These are phyloP conservation scores for Mythimna vitellina DNA, from an alignment of 2,888 invertebrate genomes.

Conservation along the genomic window DNA sequence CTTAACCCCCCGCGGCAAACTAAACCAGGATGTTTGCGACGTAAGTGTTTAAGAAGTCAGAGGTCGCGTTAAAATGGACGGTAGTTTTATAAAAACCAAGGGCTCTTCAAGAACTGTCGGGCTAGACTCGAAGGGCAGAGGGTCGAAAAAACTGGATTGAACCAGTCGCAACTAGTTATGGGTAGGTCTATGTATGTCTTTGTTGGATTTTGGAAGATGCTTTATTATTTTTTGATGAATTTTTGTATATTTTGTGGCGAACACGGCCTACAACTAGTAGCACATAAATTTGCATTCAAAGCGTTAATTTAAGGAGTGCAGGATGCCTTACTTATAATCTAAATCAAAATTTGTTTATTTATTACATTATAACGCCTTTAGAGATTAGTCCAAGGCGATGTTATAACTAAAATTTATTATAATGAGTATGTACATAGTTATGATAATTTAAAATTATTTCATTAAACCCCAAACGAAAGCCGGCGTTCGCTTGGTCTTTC, in stretches of 20 bases:
- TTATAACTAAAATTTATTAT: too few relatives aligned
- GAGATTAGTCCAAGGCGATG: too few relatives aligned
- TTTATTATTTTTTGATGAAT: constrained; percentile 1
- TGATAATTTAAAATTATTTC: too few relatives aligned
- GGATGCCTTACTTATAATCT: too few relatives aligned
- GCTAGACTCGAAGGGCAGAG: constrained; percentile 86
- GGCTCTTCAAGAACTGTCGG: constrained; percentile 82
- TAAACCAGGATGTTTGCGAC: constrained; percentile 6
- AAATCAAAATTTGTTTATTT: too few relatives aligned
- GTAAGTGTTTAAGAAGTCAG: constrained; percentile 34
- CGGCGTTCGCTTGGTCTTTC: too few relatives aligned
- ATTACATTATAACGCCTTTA: too few relatives aligned
- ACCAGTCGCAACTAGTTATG: constrained; percentile 51
- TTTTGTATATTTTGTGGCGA: background rate
- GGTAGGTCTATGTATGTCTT: constrained; percentile 20
- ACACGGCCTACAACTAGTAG: background rate
- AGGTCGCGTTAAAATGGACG: constrained; percentile 72
- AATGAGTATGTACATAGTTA: too few relatives aligned
- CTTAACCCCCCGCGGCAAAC: constrained; percentile 30
- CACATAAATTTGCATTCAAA: too few relatives aligned
- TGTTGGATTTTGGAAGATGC: background rate
- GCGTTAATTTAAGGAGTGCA: too few relatives aligned
- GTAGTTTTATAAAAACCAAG: constrained; percentile 83
- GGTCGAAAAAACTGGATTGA: constrained; percentile 84
- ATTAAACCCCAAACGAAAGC: too few relatives aligned